A percentile compares a stretch with the other conserved stretches of the same genome.
Evolutionary conservation across 1,140 invertebrate species (phyloP).

Genomic region (Stegodyphus dumicola): DNA sequence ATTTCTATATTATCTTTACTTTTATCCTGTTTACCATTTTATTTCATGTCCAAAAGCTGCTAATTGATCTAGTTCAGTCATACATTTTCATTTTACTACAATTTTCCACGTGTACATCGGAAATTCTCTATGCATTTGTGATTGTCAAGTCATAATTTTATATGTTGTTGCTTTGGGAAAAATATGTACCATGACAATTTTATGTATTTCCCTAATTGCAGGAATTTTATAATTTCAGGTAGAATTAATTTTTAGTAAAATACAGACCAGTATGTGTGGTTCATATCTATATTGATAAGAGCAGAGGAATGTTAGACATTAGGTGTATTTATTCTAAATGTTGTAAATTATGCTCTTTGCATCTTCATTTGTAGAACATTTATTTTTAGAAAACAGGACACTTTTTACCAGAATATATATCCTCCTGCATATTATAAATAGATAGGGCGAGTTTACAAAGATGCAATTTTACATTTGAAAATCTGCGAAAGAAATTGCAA

Average conservation of each 20-base stretch:
- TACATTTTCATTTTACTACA: neutral
- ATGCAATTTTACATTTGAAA: neutral
- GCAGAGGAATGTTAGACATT: constrained; percentile 34
- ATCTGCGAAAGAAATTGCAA: too few relatives aligned
- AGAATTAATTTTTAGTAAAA: constrained; percentile 41
- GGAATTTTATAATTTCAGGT: constrained; percentile 20
- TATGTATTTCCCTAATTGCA: neutral
- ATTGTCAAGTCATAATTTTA: constrained; percentile 21
- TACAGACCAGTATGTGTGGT: neutral
- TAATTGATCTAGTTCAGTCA: constrained; percentile 20
- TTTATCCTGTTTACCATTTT: neutral
- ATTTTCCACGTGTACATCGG: constrained; percentile 18
- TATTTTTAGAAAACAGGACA: constrained; percentile 2
- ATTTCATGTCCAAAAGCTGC: neutral
- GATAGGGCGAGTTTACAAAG: constrained; percentile 26
- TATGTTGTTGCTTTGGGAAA: constrained; percentile 22
- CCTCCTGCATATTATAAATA: neutral
- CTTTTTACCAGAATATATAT: constrained; percentile 3
- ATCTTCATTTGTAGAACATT: constrained; percentile 11
- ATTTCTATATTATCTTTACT: neutral
- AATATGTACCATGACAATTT: constrained; percentile 9
- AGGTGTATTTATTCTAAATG: constrained; percentile 43
- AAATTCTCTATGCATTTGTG: constrained; percentile 2
- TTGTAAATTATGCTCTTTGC: constrained; percentile 18
- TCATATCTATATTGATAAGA: constrained; percentile 16